These are phyloP conservation scores for Myrmophylax atrothorax DNA, from an alignment of 2,113 vertebrate species.

Conservation along the genomic window DNA sequence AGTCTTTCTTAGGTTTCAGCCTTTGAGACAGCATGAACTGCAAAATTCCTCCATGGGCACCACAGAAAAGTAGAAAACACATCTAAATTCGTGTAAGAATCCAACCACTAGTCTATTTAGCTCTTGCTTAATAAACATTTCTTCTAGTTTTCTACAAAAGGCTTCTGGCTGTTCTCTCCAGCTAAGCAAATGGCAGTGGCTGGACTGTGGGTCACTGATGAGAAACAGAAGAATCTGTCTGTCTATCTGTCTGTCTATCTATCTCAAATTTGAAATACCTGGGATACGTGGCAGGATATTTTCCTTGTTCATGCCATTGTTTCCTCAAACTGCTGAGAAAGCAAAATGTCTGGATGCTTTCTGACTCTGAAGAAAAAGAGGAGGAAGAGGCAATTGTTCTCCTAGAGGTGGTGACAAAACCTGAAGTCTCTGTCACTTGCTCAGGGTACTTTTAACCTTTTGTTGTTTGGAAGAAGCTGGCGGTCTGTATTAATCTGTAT, in stretches of 20 bases:
- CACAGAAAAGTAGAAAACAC: neutral
- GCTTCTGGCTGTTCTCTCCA: neutral
- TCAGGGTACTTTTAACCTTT: constrained; percentile 3
- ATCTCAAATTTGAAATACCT: neutral
- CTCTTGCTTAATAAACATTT: neutral
- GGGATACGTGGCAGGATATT: neutral
- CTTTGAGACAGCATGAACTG: neutral
- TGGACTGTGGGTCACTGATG: neutral
- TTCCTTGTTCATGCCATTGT: neutral
- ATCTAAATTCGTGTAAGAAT: neutral
- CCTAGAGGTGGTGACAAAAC: neutral
- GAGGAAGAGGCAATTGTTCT: neutral
- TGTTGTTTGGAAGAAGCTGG: neutral
- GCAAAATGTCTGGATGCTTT: neutral
- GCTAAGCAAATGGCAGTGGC: neutral
- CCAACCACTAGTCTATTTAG: neutral
- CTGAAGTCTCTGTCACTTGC: neutral
- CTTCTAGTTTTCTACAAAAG: neutral
- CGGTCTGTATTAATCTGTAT: neutral
- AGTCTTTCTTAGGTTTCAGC: neutral
- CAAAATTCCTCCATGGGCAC: neutral
- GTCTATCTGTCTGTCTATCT: neutral
- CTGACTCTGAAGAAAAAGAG: neutral
- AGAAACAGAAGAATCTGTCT: neutral
- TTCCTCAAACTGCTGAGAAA: constrained; percentile 36